phyloP scores from a whole-genome alignment of 2,797 vertebrate species.

The Pantherophis vulpinus region DNA sequence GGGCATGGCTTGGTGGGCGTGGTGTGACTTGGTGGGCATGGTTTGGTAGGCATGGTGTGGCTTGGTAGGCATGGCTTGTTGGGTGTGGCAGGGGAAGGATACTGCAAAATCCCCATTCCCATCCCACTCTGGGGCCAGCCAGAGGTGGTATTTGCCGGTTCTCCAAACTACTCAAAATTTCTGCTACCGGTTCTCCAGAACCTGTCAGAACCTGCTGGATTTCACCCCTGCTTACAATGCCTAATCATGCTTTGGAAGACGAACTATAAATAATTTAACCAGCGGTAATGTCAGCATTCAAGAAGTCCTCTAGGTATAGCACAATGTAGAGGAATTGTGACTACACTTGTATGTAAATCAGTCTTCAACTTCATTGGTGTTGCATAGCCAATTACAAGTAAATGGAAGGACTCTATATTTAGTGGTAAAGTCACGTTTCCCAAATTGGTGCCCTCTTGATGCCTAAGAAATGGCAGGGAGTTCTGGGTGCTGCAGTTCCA shows the following conservation, averaged over 20 bases:
- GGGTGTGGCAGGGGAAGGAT: no score
- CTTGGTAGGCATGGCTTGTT: no score
- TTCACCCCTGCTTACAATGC: background rate
- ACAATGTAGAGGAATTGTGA: background rate
- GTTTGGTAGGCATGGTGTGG: no score
- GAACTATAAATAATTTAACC: background rate
- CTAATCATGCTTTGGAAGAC: background rate
- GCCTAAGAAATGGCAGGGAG: background rate
- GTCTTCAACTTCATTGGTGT: background rate
- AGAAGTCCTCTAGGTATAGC: background rate
- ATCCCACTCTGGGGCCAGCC: no score
- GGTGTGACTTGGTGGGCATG: no score
- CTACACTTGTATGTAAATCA: background rate
- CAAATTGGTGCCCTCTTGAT: background rate
- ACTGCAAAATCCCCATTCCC: no score
- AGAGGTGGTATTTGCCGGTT: no score
- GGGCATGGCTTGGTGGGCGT: no score
- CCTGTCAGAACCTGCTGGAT: no score
- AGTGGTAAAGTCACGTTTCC: background rate
- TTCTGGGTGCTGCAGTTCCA: background rate
- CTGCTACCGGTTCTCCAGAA: no score
- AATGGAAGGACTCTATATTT: background rate
- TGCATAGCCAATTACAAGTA: background rate
- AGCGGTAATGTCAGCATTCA: background rate
- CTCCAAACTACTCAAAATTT: no score